Evolutionary conservation across 2,888 invertebrate genomes (phyloP).

Genomic region (Perithous albicinctus): DNA sequence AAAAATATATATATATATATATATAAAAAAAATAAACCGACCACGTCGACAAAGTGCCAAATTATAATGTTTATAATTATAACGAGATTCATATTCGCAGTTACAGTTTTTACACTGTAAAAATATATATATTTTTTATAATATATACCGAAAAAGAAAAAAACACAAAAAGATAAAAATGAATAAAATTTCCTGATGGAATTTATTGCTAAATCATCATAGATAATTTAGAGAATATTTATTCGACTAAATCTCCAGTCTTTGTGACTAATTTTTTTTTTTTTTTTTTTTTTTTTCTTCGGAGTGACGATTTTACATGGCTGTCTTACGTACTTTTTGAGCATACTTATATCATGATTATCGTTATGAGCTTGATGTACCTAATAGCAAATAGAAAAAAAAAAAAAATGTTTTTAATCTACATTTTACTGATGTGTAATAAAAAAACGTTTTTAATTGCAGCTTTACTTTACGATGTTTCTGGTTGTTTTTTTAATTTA

Average conservation of each 20-base stretch:
- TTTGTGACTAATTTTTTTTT: slow-evolving; percentile 18
- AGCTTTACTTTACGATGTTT: not conserved
- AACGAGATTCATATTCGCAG: slow-evolving; percentile 46
- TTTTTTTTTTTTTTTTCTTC: no score
- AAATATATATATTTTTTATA: slow-evolving; percentile 59
- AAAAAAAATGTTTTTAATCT: slow-evolving; percentile 63
- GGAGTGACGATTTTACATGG: slow-evolving; percentile 50
- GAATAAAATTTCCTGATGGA: slow-evolving; percentile 21
- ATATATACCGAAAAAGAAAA: slow-evolving; percentile 54
- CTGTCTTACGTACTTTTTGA: slow-evolving; percentile 66
- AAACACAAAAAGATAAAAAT: no score
- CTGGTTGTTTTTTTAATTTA: not conserved
- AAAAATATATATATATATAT: no score
- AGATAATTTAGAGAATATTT: slow-evolving; percentile 32
- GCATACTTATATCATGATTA: slow-evolving; percentile 52
- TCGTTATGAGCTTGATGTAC: slow-evolving; percentile 47
- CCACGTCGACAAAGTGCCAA: slow-evolving; percentile 56
- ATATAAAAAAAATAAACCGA: slow-evolving; percentile 36
- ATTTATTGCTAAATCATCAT: slow-evolving; percentile 19
- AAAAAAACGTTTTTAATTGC: slow-evolving; percentile 58
- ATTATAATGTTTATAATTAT: slow-evolving; percentile 48
- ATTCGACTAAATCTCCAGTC: slow-evolving; percentile 34
- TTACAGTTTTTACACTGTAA: slow-evolving; percentile 52
- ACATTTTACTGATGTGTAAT: slow-evolving; percentile 65
- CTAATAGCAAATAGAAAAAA: slow-evolving; percentile 28